Evolutionary conservation across 2,113 vertebrate genomes (phyloP), one percentile per base, ranked within the genome.

Genomic region (Origma solitaria): DNA sequence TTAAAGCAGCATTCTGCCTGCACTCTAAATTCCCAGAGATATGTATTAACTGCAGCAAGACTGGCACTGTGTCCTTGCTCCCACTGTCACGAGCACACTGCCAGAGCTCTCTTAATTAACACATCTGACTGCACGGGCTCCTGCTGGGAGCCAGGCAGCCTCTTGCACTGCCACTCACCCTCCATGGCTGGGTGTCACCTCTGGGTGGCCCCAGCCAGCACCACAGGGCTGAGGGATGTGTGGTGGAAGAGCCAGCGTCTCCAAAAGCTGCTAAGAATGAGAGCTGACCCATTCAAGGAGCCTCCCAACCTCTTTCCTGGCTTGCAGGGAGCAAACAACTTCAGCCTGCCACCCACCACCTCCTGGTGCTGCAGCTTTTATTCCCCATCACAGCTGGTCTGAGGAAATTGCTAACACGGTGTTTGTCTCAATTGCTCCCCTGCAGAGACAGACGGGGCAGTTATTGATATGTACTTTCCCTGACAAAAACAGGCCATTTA

Each of bases 51-150:
- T 31, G 69, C 45, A 72, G n/a, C 18, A 33, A 21, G 77, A 20
- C 11, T 18, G 23, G 64, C 54, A 42, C 21, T 0, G 0, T 18
- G 21, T 35, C 66, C 44, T 64, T 38, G 51, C 58, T 82, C 3
- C 2, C n/a, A 53, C 3, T 3, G 44, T 35, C 12, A 1, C 1
- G 0, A 60, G 17, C 5, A 3, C 40, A 3, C 33, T 15, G 19
- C 10, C 62, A 51, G 80, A 69, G 44, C 40, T 61, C 62, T 18
- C 4, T 9, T 44, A 65, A 75, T n/a, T 27, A 72, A 16, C 60
- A 65, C 10, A 4, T 30, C 42, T 15, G 40, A 38, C 38, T 75
- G 66, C 66, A 9, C 16, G 2, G 10, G 49, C 37, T 44, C 24
- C 44, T 27, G 38, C 53, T 24, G 57, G 30, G 11, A 56, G 33